Base-by-base conservation (phyloP, 1,140 invertebrate genomes). In the Pogonomyrmex barbatus region DNA sequence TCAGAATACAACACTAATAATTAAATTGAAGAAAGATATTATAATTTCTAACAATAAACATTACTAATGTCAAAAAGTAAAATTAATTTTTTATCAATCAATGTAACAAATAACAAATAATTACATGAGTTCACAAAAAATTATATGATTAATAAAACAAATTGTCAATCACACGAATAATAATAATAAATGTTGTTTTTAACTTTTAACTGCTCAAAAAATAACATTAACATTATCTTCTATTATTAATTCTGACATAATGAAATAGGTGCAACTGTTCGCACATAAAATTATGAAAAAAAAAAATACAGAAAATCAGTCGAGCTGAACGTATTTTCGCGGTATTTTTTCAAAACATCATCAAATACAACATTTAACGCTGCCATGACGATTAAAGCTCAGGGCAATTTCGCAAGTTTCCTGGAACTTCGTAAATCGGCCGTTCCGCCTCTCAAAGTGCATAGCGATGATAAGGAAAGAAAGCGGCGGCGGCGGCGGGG, bases 381-480 rank as follows among this genome's bases (percentile, higher is more conserved):
- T 10, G 67, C 24, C 17, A 12, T 14, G 30, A 33, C 2, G 54
- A 17, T 47, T 36, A 56, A 58, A 82, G 52, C 36, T 83, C 68
- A 39, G 54, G 33, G 60, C 68, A 50, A 60, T 75, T 24, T 39
- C 17, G 54, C 45, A 73, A 73, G 68, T 62, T 54, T 8, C 30
- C 68, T 24, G 68, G 42, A 83, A 47, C 68, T 73, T 75, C 12
- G 42, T 73, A 71, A 82, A 58, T 65, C 45, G 17, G 5, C 24
- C 65, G 2, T 12, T 47, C 5, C 52, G 12, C 30, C 24, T 67
- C 14, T 30, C 50, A 12, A 58, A 50, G 30, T 50, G 33, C 65
- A 60, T 6, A n/a, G 10, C 24, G 5, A 63, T 58, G n/a, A 50
- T 39, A 5, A 12, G 8, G 36, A 33, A 42, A 60, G 54, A 83